Conservation (phyloP, 1,140 invertebrate genomes). For the Brachionus sp. region DNA sequence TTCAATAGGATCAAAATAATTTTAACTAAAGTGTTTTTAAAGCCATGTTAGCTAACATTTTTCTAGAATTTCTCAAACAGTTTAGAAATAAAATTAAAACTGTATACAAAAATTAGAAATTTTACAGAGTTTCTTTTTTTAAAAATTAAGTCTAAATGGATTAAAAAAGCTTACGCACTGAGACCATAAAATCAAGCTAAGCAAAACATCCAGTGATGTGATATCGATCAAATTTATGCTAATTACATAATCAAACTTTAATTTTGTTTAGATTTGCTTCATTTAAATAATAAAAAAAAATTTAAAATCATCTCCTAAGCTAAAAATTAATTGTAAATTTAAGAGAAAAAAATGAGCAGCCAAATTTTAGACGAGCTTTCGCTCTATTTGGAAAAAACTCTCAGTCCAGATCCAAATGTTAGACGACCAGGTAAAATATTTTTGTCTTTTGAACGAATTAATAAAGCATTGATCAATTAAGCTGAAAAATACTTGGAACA, state of each 20-base stretch:
- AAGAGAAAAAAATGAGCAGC: conserved; percentile 63
- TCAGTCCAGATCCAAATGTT: conserved; percentile 76
- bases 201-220: background rate
- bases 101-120: background rate
- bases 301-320: conserved; percentile 29
- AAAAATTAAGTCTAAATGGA: background rate
- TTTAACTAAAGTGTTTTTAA: background rate
- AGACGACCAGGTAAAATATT: conserved; percentile 59
- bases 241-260: background rate
- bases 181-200: background rate
- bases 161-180: background rate
- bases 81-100: background rate
- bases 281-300: background rate
- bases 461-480: background rate
- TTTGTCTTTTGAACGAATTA: background rate
- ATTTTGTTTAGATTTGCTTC: conserved; percentile 20
- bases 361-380: conserved; percentile 74
- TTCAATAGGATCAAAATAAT: background rate
- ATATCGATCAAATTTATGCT: background rate
- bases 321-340: conserved; percentile 36
- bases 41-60: background rate
- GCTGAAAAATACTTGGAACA: conserved; percentile 88
- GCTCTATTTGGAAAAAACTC: conserved; percentile 78
- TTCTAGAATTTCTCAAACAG: conserved; percentile 20
- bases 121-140: background rate